Conservation (phyloP, 1,140 invertebrate genomes). For the Planococcus citri region DNA sequence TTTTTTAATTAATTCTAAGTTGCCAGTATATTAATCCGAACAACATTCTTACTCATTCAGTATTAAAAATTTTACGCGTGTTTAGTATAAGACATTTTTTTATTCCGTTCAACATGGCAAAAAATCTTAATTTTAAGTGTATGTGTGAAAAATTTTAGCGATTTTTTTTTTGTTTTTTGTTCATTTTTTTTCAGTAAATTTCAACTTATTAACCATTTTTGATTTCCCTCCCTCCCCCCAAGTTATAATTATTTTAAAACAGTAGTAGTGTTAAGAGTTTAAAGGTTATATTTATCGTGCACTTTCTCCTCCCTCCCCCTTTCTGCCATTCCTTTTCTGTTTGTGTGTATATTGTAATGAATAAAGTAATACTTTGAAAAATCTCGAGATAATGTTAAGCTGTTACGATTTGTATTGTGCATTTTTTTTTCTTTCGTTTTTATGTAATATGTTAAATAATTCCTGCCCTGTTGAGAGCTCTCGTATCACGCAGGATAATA, state of each 20-base stretch:
- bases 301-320: neutral
- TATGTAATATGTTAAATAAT: too few relatives aligned
- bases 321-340: neutral
- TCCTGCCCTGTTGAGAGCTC: too few relatives aligned
- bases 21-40: slow-evolving; percentile 10
- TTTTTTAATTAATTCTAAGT: neutral
- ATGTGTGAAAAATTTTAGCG: too few relatives aligned
- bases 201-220: neutral
- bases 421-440: too few relatives aligned
- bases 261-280: neutral
- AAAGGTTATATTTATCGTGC: neutral
- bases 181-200: too few relatives aligned
- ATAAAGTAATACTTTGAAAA: neutral
- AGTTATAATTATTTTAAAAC: neutral
- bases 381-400: too few relatives aligned
- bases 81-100: slow-evolving; percentile 6
- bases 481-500: too few relatives aligned
- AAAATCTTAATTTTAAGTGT: neutral
- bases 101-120: neutral
- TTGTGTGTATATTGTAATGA: neutral
- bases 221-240: neutral
- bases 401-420: too few relatives aligned
- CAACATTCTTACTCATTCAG: slow-evolving; percentile 19
- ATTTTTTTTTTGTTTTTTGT: too few relatives aligned
- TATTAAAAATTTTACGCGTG: slow-evolving; percentile 10